Conservation (phyloP, 2,113 vertebrate species). For the Hippoglossus stenolepis region DNA sequence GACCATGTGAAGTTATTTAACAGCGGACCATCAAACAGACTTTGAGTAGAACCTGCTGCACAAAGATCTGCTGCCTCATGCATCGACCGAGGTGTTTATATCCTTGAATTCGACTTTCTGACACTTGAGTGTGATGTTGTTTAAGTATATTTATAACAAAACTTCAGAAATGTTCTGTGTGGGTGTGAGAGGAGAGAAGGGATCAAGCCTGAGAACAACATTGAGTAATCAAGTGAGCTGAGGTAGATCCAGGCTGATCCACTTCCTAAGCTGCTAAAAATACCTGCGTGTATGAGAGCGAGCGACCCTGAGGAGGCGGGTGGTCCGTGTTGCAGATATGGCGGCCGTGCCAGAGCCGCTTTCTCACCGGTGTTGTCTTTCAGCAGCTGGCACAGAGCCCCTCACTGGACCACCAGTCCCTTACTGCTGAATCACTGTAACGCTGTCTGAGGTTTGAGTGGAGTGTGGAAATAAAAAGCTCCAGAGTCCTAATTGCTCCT, state of each 20-base stretch:
- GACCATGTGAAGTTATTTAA: background rate
- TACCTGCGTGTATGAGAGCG: slow-evolving; percentile 56
- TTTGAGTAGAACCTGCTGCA: background rate
- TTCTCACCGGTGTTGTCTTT: slow-evolving; percentile 79
- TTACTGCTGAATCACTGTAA: slow-evolving; percentile 30
- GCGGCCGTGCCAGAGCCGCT: slow-evolving; percentile 37
- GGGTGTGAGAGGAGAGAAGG: slow-evolving; percentile 9
- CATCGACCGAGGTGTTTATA: background rate
- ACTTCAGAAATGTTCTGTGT: background rate
- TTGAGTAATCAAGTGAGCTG: slow-evolving; percentile 30
- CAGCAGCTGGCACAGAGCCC: slow-evolving; percentile 53
- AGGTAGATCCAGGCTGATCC: slow-evolving; percentile 1
- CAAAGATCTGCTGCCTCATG: too few species aligned
- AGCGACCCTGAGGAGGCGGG: slow-evolving; percentile 36
- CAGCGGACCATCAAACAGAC: background rate
- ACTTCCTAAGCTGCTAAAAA: slow-evolving; percentile 61
- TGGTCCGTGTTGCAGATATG: slow-evolving; percentile 51
- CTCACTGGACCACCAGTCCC: slow-evolving; percentile 28
- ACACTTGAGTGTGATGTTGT: background rate
- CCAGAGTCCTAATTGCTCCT: background rate
- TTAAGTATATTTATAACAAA: background rate
- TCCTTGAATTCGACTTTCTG: background rate
- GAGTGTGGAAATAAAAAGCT: background rate
- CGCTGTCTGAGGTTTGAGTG: background rate
- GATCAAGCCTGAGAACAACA: slow-evolving; percentile 19